These are phyloP conservation scores for Diplolepis rosae DNA, from an alignment of 2,888 invertebrate species.

Conservation along the genomic window DNA sequence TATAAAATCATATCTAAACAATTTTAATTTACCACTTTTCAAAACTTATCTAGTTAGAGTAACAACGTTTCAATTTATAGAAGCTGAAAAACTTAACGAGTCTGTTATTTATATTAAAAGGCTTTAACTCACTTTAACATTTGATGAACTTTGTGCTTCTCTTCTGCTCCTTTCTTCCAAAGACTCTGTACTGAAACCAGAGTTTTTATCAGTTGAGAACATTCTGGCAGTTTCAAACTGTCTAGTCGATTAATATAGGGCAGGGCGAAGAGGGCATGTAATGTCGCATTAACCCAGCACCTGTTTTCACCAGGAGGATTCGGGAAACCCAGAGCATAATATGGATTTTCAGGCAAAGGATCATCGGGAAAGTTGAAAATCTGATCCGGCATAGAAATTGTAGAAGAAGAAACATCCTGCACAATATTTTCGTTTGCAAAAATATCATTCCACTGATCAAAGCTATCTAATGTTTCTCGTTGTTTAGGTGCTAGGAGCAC, in stretches of 20 bases:
- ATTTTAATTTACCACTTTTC: no score
- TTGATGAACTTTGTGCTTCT: constrained; percentile 53
- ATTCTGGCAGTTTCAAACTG: constrained; percentile 43
- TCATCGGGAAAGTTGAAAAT: neutral
- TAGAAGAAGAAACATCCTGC: neutral
- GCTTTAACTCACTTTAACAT: constrained; percentile 56
- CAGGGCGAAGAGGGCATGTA: constrained; percentile 63
- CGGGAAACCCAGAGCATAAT: constrained; percentile 63
- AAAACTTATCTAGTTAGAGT: no score
- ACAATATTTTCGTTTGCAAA: neutral
- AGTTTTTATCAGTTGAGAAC: constrained; percentile 55
- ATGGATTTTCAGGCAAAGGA: constrained; percentile 48
- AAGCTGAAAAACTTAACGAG: no score
- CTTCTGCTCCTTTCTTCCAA: constrained; percentile 56
- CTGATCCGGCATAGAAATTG: neutral
- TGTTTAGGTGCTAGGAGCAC: neutral
- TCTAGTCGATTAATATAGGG: constrained; percentile 56
- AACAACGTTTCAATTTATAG: no score
- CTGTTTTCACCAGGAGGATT: constrained; percentile 67
- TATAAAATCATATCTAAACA: no score
- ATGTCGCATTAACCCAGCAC: constrained; percentile 66
- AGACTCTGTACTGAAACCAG: constrained; percentile 54
- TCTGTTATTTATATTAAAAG: no score
- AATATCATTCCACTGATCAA: neutral
- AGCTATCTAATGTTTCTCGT: neutral